phyloP scores from a whole-genome alignment of 2,113 vertebrate species.

The Mesoclemmys tuberculata region DNA sequence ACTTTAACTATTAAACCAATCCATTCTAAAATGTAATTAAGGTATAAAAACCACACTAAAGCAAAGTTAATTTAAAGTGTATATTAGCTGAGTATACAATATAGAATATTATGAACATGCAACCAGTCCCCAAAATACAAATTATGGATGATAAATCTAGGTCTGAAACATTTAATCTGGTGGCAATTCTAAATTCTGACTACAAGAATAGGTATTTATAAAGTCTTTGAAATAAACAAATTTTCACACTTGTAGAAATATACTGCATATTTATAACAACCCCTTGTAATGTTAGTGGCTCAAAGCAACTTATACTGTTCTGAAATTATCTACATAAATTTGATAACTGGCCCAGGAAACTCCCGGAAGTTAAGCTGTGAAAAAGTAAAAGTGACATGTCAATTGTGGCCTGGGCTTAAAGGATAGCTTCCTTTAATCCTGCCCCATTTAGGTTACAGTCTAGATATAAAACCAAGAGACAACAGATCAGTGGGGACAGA shows the following conservation, averaged over 20 bases:
- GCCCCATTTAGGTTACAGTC: neutral
- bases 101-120: neutral
- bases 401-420: neutral
- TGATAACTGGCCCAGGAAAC: neutral
- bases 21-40: constrained; percentile 24
- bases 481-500: neutral
- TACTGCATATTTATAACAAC: neutral
- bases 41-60: neutral
- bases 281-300: neutral
- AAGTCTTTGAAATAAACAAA: neutral
- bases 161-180: constrained; percentile 7
- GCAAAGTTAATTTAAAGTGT: constrained; percentile 2
- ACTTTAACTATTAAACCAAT: neutral
- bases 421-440: neutral
- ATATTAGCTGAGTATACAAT: neutral
- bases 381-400: neutral
- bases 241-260: constrained; percentile 19
- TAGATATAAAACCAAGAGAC: neutral
- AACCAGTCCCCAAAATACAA: neutral
- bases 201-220: constrained; percentile 27
- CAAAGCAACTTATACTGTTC: neutral
- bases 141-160: neutral
- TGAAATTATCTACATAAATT: neutral
- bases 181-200: constrained; percentile 12
- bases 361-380: neutral